Base-by-base conservation (phyloP, 2,888 invertebrate genomes). In the Thymelicus acteon region DNA sequence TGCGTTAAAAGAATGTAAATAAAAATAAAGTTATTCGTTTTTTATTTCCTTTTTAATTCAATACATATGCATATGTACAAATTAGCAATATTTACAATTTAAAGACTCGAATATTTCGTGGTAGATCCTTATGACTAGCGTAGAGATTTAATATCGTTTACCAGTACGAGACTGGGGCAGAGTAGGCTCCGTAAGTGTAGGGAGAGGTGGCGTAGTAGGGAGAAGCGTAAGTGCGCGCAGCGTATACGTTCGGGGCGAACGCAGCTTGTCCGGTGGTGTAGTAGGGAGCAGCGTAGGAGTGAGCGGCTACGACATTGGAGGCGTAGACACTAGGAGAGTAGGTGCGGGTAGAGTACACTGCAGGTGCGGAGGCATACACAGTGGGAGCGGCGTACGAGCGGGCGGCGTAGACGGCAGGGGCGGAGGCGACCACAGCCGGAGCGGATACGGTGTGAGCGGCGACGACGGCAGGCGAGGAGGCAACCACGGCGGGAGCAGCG, bases 321-420 rank as follows among this genome's bases (percentile, higher is more conserved):
- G 78, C 73, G 68, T 75, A 72, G n/a, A 76, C 63, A 31, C 76
- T 73, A 52, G 74, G 74, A 10, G 74, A 66, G 48, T 71, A 72
- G 19, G 70, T 63, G 6, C 64, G 58, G 37, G 75, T 74, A 8
- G 71, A 54, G 52, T 67, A 57, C 39, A 68, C 63, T 40, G 74
- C 62, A 37, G 76, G 72, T 7, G 76, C 72, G 15, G 85, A 76
- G 31, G 76, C 73, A 4, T 78, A 77, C 6, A 75, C 75, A 37
- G 74, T 60, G 44, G 76, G 74, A 15, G 76, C 72, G 44, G 80
- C 78, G 10, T 79, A 72, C 7, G 78, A 76, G 8, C 81, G 79
- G 24, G 85, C 76, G 76, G 77, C 74, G 12, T 78, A 78, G 6
- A 76, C 76, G 19, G 75, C 61, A 44, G 76, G 75, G n/a, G 78